Evolutionary conservation across 2,113 vertebrate genomes (phyloP).

Genomic region (Trematomus loennbergii): DNA sequence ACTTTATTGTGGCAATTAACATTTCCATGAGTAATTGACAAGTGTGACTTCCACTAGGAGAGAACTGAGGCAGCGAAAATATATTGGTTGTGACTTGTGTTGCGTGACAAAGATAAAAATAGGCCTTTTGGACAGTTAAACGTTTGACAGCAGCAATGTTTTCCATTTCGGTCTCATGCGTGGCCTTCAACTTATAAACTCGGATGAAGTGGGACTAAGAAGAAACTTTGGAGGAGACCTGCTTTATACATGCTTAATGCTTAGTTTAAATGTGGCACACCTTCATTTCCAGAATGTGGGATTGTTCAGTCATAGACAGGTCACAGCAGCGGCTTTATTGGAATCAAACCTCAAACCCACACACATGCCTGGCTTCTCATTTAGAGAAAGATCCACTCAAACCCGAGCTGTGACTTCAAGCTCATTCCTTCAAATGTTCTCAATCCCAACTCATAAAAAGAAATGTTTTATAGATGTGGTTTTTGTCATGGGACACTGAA

Average conservation of each 20-base stretch:
- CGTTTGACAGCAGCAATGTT: constrained; percentile 60
- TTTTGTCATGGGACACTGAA: constrained; percentile 72
- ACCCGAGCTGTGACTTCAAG: constrained; percentile 61
- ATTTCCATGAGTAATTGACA: constrained; percentile 77
- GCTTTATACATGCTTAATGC: constrained; percentile 23
- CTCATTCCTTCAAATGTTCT: constrained; percentile 76
- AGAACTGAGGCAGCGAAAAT: constrained; percentile 37
- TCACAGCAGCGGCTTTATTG: constrained; percentile 60
- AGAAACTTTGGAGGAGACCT: constrained; percentile 17
- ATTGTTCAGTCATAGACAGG: constrained; percentile 50
- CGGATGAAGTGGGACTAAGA: constrained; percentile 26
- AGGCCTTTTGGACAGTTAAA: constrained; percentile 58
- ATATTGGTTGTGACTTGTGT: constrained; percentile 63
- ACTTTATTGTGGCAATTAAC: constrained; percentile 79
- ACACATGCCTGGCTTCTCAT: constrained; percentile 82
- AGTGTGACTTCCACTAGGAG: constrained; percentile 62
- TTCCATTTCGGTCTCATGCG: constrained; percentile 64
- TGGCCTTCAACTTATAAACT: constrained; percentile 49
- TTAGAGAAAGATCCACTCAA: constrained; percentile 77
- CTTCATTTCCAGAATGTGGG: constrained; percentile 60
- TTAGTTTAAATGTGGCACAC: constrained; percentile 31
- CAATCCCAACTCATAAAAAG: constrained; percentile 75
- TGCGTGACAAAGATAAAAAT: constrained; percentile 74
- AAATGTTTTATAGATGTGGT: constrained; percentile 79
- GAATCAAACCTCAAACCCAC: constrained; percentile 76